A percentile compares a stretch with the other conserved stretches of the same genome.
Evolutionary conservation across 2,113 vertebrate genomes (phyloP).

Genomic region (Chitala chitala): DNA sequence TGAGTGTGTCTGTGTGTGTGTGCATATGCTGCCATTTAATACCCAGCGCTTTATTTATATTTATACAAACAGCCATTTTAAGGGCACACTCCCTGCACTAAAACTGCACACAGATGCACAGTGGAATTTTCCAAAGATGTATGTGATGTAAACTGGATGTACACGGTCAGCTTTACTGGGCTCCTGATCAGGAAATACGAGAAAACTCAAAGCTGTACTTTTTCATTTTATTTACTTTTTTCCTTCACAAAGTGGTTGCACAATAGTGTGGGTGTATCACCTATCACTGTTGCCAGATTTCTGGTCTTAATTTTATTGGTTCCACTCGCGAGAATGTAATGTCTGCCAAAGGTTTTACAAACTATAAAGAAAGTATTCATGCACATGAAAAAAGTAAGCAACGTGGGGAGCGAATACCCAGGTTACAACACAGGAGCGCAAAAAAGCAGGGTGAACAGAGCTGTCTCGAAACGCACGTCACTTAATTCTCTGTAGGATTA

Average conservation of each 20-base stretch:
- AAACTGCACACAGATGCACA: constrained; percentile 17
- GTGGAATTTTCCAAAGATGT: constrained; percentile 23
- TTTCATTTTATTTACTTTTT: not conserved
- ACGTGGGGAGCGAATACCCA: not conserved
- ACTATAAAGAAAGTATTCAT: not conserved
- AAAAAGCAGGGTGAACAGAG: not conserved
- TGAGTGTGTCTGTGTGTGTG: not conserved
- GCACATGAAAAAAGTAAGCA: constrained; percentile 13
- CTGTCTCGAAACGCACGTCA: too few species aligned
- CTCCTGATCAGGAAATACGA: not conserved
- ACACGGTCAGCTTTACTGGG: constrained; percentile 10
- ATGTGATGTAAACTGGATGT: constrained; percentile 13
- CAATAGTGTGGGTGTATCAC: constrained; percentile 9
- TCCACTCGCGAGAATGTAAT: not conserved
- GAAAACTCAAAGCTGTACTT: not conserved
- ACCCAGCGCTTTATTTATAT: constrained; percentile 20
- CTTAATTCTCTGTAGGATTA: not conserved
- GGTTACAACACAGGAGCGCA: not conserved
- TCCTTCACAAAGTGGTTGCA: not conserved
- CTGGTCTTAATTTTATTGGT: constrained; percentile 16
- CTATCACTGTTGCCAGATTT: constrained; percentile 3
- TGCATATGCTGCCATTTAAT: not conserved
- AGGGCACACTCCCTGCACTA: constrained; percentile 17
- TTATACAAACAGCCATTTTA: constrained; percentile 13
- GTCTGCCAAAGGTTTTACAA: constrained; percentile 16